Percentiles rank a stretch among this genome's conserved stretches.
These are phyloP conservation scores for Cyclina sinensis DNA, from an alignment of 1,140 invertebrate species.

Conservation along the genomic window DNA sequence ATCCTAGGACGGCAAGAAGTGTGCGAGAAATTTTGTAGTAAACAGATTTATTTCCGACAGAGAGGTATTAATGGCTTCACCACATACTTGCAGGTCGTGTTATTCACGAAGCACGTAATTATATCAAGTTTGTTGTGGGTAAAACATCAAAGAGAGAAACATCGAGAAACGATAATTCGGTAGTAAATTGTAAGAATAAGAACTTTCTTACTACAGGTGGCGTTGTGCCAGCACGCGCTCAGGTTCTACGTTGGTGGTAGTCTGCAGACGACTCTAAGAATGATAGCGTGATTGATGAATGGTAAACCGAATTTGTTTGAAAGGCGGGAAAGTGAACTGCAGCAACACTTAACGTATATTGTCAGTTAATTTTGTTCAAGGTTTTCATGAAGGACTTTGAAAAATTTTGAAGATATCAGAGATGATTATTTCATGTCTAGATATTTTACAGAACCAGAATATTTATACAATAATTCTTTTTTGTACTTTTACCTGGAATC, in stretches of 20 bases:
- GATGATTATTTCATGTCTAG: too few relatives aligned
- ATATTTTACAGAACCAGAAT: too few relatives aligned
- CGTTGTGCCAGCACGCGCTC: conserved; percentile 18
- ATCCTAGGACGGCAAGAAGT: not conserved
- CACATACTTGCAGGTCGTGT: conserved; percentile 6
- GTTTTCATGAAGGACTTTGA: conserved; percentile 4
- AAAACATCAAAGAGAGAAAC: conserved; percentile 18
- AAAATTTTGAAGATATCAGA: too few relatives aligned
- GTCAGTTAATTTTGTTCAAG: too few relatives aligned
- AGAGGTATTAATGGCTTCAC: conserved; percentile 19
- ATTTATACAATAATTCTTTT: too few relatives aligned
- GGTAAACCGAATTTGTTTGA: conserved; percentile 5
- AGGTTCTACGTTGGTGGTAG: conserved; percentile 33
- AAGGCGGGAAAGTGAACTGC: conserved; percentile 20
- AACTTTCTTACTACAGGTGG: conserved; percentile 20
- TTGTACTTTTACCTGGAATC: too few relatives aligned
- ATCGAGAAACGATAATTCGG: conserved; percentile 3
- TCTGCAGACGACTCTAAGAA: conserved; percentile 13
- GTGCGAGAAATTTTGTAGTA: conserved; percentile 22
- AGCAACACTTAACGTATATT: not conserved
- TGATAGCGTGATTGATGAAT: conserved; percentile 35
- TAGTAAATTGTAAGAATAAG: conserved; percentile 26
- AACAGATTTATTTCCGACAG: not conserved
- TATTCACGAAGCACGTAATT: conserved; percentile 32
- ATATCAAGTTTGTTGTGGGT: conserved; percentile 11